These are phyloP conservation scores for Fistularia commersonii DNA, from an alignment of 2,797 vertebrate genomes.

Conservation along the genomic window DNA sequence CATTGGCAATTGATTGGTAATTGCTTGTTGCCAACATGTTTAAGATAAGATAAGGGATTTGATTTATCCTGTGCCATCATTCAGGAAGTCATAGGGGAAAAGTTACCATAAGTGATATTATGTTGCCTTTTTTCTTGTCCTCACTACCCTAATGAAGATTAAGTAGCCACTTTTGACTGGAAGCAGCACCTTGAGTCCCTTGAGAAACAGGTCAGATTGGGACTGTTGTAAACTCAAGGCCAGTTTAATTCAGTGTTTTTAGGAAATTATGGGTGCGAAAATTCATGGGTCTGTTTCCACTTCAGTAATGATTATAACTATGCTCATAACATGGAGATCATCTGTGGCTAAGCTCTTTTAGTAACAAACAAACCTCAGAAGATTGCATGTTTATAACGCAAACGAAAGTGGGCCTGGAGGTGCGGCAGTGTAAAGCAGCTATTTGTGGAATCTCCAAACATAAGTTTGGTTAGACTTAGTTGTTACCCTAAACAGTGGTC, in stretches of 20 bases:
- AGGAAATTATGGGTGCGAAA: conserved; percentile 45
- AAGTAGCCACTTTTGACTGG: conserved; percentile 24
- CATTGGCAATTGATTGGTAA: conserved; percentile 11
- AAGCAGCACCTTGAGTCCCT: conserved; percentile 36
- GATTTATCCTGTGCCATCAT: neutral
- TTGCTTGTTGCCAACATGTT: conserved; percentile 37
- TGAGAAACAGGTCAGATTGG: conserved; percentile 36
- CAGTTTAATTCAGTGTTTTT: conserved; percentile 38
- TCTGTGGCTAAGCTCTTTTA: neutral
- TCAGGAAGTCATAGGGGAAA: no score
- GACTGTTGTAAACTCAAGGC: conserved; percentile 15
- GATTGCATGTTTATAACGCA: conserved; percentile 24
- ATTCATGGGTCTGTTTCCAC: conserved; percentile 29
- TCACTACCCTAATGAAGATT: no score
- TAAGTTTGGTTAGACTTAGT: conserved; percentile 14
- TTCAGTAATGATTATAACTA: conserved; percentile 29
- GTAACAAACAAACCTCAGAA: conserved; percentile 7
- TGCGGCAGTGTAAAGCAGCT: conserved; percentile 17
- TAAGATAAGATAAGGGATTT: conserved; percentile 11
- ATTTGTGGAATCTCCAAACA: conserved; percentile 19
- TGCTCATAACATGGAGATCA: conserved; percentile 13
- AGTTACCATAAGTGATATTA: no score
- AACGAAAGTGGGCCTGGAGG: conserved; percentile 9
- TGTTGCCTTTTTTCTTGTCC: no score
- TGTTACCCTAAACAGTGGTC: conserved; percentile 7